These are phyloP conservation scores for Tauraco erythrolophus DNA, from an alignment of 2,113 vertebrate species.

Conservation along the genomic window DNA sequence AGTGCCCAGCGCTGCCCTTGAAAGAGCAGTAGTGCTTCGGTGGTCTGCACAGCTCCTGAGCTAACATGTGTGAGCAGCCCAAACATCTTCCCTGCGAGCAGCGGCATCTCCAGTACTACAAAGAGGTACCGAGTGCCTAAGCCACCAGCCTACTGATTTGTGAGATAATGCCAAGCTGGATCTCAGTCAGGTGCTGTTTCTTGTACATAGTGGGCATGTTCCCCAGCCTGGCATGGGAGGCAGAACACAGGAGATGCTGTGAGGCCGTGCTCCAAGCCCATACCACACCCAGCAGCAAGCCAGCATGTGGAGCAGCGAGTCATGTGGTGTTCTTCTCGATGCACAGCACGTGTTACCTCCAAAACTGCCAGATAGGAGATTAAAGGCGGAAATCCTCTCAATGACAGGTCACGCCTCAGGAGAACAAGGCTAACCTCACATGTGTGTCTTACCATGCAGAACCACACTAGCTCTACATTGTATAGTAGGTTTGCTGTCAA, in stretches of 20 bases:
- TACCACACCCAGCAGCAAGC: background rate
- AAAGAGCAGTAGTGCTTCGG: background rate
- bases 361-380: background rate
- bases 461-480: background rate
- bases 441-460: background rate
- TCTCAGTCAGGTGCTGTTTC: background rate
- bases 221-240: background rate
- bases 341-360: background rate
- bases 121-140: background rate
- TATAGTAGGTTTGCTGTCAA: background rate
- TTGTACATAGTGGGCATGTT: fast-evolving
- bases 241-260: background rate
- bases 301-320: background rate
- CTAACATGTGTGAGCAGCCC: background rate
- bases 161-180: background rate
- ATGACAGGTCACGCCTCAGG: background rate
- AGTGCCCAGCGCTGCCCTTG: background rate
- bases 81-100: background rate
- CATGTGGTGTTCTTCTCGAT: background rate
- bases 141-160: background rate
- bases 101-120: too few species aligned
- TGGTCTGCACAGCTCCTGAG: background rate
- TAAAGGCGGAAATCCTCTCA: background rate
- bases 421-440: background rate
- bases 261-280: background rate